phyloP scores from a whole-genome alignment of 2,797 vertebrate genomes.

The Harpagifer antarcticus region DNA sequence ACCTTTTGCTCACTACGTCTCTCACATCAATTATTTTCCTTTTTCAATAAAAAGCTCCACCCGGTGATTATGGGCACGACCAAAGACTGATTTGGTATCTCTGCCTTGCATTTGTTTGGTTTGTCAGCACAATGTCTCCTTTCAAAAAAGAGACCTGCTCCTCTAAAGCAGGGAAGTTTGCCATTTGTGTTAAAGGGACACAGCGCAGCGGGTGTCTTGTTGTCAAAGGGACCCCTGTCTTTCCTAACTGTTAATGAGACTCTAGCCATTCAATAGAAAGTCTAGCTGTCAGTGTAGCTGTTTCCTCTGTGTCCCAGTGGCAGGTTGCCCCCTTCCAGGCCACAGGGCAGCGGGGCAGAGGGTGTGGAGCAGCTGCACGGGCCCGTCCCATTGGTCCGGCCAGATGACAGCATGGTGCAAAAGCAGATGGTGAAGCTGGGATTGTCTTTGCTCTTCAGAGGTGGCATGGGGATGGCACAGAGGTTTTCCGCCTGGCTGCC shows the following conservation, averaged over 20 bases:
- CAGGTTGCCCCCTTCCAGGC: conserved; percentile 75
- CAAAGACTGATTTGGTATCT: conserved; percentile 73
- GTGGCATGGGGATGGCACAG: conserved; percentile 98
- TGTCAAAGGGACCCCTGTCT: conserved; percentile 75
- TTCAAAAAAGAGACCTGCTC: conserved; percentile 73
- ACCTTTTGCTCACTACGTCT: conserved; percentile 50
- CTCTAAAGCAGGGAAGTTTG: conserved; percentile 76
- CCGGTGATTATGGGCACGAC: conserved; percentile 57
- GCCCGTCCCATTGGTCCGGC: conserved; percentile 89
- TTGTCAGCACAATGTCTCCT: conserved; percentile 80
- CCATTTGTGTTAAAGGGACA: conserved; percentile 86
- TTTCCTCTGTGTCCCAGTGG: conserved; percentile 85
- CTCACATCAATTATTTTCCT: conserved; percentile 59
- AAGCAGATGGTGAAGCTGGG: conserved; percentile 96
- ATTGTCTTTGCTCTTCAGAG: conserved; percentile 92
- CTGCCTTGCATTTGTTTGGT: conserved; percentile 77
- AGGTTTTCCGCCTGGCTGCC: conserved; percentile 97
- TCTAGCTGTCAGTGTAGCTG: conserved; percentile 85
- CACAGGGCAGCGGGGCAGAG: conserved; percentile 85
- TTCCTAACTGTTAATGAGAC: conserved; percentile 86
- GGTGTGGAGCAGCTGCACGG: conserved; percentile 94
- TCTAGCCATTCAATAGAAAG: conserved; percentile 85
- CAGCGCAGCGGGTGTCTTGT: conserved; percentile 86
- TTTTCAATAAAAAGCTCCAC: conserved; percentile 61
- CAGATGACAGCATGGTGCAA: conserved; percentile 95